These are phyloP conservation scores for Eretmochelys imbricata DNA, from an alignment of 2,113 vertebrate species.

Conservation along the genomic window DNA sequence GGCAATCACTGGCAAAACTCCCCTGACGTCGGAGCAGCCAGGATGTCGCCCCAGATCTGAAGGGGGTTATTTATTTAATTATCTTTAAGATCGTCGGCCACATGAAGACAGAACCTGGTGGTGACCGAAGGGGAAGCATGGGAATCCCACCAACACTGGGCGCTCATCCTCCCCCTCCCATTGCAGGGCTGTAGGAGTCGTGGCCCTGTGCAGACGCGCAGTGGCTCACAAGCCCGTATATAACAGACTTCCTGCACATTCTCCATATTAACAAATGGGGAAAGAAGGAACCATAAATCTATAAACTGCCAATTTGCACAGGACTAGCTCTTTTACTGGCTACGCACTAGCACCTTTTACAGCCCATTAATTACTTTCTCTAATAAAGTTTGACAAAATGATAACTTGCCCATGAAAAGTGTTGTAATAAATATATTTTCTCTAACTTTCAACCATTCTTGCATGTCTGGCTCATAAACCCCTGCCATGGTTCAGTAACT, in stretches of 20 bases:
- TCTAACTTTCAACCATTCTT: conserved; percentile 81
- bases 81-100: fast-evolving
- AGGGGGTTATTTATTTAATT: fast-evolving
- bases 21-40: neutral
- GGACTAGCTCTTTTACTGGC: conserved; percentile 83
- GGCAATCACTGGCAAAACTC: neutral
- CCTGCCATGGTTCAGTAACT: conserved; percentile 76
- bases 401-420: conserved; percentile 89
- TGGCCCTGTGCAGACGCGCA: fast-evolving
- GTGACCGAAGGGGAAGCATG: too few species aligned
- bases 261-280: conserved; percentile 82
- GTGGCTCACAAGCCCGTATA: conserved; percentile 45
- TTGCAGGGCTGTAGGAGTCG: neutral
- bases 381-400: conserved; percentile 92
- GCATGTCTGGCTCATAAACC: conserved; percentile 84
- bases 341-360: conserved; percentile 88
- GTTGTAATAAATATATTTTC: conserved; percentile 88
- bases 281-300: conserved; percentile 83
- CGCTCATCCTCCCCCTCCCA: fast-evolving
- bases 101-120: neutral
- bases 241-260: conserved; percentile 70
- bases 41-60: fast-evolving
- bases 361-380: conserved; percentile 90
- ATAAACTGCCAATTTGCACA: conserved; percentile 80
- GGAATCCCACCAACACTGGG: fast-evolving